Percentiles rank a stretch among this genome's conserved stretches.
phyloP scores from a whole-genome alignment of 2,888 invertebrate genomes.

The Ecliptopera silaceata region DNA sequence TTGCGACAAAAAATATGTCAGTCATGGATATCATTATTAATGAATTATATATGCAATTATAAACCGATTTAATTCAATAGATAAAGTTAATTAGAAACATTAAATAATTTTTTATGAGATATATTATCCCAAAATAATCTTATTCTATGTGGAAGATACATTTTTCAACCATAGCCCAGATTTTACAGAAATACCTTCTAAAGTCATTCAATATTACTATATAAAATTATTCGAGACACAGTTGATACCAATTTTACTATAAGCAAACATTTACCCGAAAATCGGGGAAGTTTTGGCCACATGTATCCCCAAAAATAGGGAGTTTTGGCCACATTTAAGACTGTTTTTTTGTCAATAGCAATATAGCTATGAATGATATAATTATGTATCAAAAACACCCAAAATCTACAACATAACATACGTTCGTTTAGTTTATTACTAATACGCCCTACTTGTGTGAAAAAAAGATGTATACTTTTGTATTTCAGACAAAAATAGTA shows the following conservation, averaged over 20 bases:
- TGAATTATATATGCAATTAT: background rate
- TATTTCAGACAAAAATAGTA: no score
- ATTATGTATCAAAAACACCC: no score
- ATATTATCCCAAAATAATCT: background rate
- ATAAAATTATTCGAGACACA: slow-evolving; percentile 35
- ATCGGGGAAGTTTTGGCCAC: slow-evolving; percentile 8
- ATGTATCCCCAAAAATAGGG: slow-evolving; percentile 9
- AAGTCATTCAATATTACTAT: slow-evolving; percentile 19
- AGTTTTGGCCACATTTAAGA: slow-evolving; percentile 6
- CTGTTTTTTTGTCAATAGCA: slow-evolving; percentile 19
- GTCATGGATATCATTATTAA: slow-evolving; percentile 50
- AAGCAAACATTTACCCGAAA: slow-evolving; percentile 10
- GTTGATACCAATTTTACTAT: background rate
- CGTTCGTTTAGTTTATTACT: no score
- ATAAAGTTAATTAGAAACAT: background rate
- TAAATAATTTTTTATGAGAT: background rate
- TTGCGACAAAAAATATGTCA: slow-evolving; percentile 45
- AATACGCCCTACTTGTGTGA: no score
- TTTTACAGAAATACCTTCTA: background rate
- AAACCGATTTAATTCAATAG: background rate
- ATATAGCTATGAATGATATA: slow-evolving; percentile 24
- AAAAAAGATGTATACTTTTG: no score
- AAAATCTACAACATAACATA: no score
- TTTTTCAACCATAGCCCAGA: background rate
- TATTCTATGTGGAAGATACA: background rate